A percentile compares a stretch with the other conserved stretches of the same genome.
Conservation (phyloP, 2,797 vertebrate genomes). For the Sebastes trivittatus region DNA sequence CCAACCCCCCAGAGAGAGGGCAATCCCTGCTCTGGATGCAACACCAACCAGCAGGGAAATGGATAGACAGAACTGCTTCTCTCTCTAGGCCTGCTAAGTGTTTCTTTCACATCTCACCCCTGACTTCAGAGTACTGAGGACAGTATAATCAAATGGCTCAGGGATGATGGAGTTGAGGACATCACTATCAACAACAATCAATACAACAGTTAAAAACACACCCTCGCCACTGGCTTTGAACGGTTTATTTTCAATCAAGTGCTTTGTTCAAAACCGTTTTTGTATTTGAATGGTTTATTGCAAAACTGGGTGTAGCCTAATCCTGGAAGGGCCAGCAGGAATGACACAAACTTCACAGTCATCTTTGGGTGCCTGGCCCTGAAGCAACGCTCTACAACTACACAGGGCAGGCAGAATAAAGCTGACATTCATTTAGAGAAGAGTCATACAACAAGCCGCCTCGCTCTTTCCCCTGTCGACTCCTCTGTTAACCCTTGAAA, state of each 20-base stretch:
- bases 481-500: not conserved
- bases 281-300: not conserved
- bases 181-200: not conserved
- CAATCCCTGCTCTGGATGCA: conserved; percentile 64
- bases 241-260: not conserved
- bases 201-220: not conserved
- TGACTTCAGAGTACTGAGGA: not conserved
- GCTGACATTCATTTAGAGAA: conserved; percentile 35
- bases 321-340: not conserved
- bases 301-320: conserved; percentile 39
- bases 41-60: conserved; percentile 36
- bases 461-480: conserved; percentile 7
- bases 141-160: not conserved
- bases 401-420: conserved; percentile 35
- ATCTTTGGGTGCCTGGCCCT: conserved; percentile 29
- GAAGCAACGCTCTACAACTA: conserved; percentile 9
- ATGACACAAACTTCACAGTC: conserved; percentile 34
- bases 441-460: conserved; percentile 18
- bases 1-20: conserved; percentile 58
- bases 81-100: not conserved
- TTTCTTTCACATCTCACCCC: conserved; percentile 16
- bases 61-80: conserved; percentile 13
- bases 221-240: not conserved
- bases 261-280: not conserved
- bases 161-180: not conserved